Base-by-base conservation (phyloP, 2,797 vertebrate species). In the Anguilla pacifica region DNA sequence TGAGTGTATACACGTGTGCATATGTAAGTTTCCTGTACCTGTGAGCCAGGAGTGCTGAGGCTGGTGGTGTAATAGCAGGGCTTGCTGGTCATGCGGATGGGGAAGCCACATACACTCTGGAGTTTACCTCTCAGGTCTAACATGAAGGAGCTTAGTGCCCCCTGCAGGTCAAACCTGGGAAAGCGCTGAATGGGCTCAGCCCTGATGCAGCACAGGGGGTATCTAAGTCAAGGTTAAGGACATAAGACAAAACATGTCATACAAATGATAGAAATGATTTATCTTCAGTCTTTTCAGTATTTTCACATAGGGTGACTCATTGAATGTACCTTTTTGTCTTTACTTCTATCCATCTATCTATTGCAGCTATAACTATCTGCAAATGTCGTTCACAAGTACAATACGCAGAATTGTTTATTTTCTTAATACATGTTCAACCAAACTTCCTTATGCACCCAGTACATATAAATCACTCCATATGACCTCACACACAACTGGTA, bases 131-230 rank as follows among this genome's bases (percentile, higher is more conserved):
- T 96, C 90, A 97, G 4, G 90, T 97, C 96, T 85, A 93, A 94
- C 93, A 97, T 81, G 93, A 98, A 98, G 91, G 92, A 91, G 90
- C 85, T 92, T 88, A 97, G 88, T 88, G 94, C 95, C 86, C 87
- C 94, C 95, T 97, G 96, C 91, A 94, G 94, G 93, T 96, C 92
- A 81, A 91, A 93, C 86, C 94, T 92, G 4, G 97, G 95, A 88
- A 96, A 97, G 90, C 95, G 95, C 91, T 98, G 97, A 51, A 96
- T 85, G 0, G 97, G 96, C 90, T 97, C 96, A 91, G 96, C 97
- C 92, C 97, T 96, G 90, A 99, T 91, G 81, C 98, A 99, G 91
- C 92, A 96, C 90, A 98, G 91, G 72, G 98, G 98, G 89, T 99
- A 99, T 13, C 96, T 98, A 89, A 51, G 22, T 19, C 85, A 3